phyloP scores from a whole-genome alignment of 2,797 vertebrate genomes.

The Monodelphis domestica region DNA sequence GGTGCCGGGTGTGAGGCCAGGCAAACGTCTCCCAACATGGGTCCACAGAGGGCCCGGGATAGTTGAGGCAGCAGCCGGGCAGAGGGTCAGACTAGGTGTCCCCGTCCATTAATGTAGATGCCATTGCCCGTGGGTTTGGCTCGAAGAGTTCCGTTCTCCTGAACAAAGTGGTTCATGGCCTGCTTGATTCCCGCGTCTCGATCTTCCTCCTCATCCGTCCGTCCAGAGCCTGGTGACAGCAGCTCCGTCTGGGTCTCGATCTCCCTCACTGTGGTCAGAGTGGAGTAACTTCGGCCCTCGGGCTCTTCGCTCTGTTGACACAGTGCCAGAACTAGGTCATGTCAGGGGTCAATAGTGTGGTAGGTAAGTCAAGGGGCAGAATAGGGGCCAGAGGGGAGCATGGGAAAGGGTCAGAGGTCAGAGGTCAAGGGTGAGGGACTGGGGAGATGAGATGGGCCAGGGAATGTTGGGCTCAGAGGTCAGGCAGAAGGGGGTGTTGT shows the following conservation, averaged over 20 bases:
- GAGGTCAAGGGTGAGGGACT: slow-evolving; percentile 1
- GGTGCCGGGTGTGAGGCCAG: neutral
- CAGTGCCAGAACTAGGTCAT: neutral
- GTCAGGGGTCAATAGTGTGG: neutral
- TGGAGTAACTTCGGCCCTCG: slow-evolving; percentile 90
- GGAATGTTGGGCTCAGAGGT: neutral
- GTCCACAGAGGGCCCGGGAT: neutral
- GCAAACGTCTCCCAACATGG: neutral
- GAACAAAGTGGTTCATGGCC: slow-evolving; percentile 88
- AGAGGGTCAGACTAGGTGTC: slow-evolving; percentile 91
- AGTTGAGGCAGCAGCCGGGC: neutral
- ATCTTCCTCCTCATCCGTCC: slow-evolving; percentile 84
- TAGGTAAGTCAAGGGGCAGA: slow-evolving; percentile 46
- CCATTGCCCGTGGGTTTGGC: slow-evolving; percentile 86
- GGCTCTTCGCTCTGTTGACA: slow-evolving; percentile 84
- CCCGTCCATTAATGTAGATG: slow-evolving; percentile 88
- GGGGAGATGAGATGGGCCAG: neutral
- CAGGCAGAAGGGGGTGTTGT: neutral
- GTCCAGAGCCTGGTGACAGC: slow-evolving; percentile 80
- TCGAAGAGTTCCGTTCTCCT: slow-evolving; percentile 89
- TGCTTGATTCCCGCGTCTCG: slow-evolving; percentile 91
- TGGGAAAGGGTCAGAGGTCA: neutral
- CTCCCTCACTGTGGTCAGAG: slow-evolving; percentile 89
- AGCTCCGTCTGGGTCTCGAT: slow-evolving; percentile 88
- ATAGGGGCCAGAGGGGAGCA: neutral